Base-by-base conservation (phyloP, 2,888 invertebrate species). In the Eurytoma californica region DNA sequence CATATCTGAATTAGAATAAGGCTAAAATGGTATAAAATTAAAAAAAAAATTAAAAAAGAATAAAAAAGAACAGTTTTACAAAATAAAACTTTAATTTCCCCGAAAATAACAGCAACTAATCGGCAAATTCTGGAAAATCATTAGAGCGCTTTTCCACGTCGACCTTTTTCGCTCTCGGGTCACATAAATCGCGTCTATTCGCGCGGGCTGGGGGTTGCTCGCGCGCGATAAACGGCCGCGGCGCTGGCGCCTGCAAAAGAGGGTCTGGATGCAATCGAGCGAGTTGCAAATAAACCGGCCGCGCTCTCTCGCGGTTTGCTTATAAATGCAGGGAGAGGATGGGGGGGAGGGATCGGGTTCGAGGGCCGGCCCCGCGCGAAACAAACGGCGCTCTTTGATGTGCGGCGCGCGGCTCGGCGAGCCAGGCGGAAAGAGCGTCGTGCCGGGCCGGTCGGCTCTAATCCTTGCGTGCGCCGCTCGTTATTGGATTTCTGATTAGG, bases 401-500 rank as follows among this genome's bases (percentile, higher is more conserved):
- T 69, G 30, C 14, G 24, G 18, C 57, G 2, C 3, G 66, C 5
- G 16, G 13, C 12, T 0, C 12, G 47, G 4, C 9, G 14, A 20
- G n/a, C 16, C 3, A 58, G 57, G 18, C 18, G 18, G 18, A 58
- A 20, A 58, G 61, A 61, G 61, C 13, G 61, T 3, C 24, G 61
- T 30, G 28, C 39, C 7, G 39, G 39, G 39, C 4, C 39, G 39
- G 39, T 39, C 39, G 39, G 18, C 72, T 57, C 66, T 57, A 66
- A 73, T 73, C 73, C 73, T 28, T 61, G 69, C 57, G 72, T 28
- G 61, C 63, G n/a, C 39, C 18, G 55, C 53, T 73, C 57, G 73
- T 65, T 65, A 73, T 73, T 73, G 73, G 47, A 55, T 73, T 73
- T 47, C 57, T 55, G 66, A 73, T 73, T 73, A 55, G 57, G 24